phyloP scores from a whole-genome alignment of 2,113 vertebrate genomes.

The Tiliqua scincoides region DNA sequence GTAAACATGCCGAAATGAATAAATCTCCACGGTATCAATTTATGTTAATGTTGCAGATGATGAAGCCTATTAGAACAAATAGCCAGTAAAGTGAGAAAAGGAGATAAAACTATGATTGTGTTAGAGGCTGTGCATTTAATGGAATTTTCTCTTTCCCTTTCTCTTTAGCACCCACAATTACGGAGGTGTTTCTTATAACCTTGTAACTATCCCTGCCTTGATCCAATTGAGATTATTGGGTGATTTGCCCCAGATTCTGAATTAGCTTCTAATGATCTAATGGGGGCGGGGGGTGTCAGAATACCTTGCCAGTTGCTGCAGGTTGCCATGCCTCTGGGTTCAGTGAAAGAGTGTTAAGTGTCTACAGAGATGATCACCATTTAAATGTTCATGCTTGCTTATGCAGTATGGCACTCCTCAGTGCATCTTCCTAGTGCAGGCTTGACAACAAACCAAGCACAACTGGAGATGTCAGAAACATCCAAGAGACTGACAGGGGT shows the following conservation, averaged over 20 bases:
- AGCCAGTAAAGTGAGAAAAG: constrained; percentile 44
- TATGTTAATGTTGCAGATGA: constrained; percentile 56
- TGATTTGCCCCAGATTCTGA: not conserved
- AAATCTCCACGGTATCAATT: constrained; percentile 57
- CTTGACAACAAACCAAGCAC: not conserved
- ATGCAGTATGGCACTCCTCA: not conserved
- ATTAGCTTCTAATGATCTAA: not conserved
- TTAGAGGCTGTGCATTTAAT: not conserved
- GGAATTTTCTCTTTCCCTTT: not conserved
- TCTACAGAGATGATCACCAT: not conserved
- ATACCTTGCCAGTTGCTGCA: not conserved
- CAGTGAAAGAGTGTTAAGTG: not conserved
- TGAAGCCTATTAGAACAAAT: constrained; percentile 56
- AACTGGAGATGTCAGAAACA: not conserved
- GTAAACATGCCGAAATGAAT: constrained; percentile 47
- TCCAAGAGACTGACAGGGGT: too few species aligned
- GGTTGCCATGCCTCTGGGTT: not conserved
- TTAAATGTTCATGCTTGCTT: not conserved
- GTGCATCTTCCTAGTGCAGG: not conserved
- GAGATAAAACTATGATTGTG: constrained; percentile 44
- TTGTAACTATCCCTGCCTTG: not conserved
- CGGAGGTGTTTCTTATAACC: not conserved
- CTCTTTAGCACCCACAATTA: constrained; percentile 17
- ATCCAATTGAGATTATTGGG: not conserved
- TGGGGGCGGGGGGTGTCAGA: not conserved